Evolutionary conservation across 2,113 vertebrate species (phyloP), one percentile per base, ranked within the genome.

Genomic region (Toxotes chatareus): DNA sequence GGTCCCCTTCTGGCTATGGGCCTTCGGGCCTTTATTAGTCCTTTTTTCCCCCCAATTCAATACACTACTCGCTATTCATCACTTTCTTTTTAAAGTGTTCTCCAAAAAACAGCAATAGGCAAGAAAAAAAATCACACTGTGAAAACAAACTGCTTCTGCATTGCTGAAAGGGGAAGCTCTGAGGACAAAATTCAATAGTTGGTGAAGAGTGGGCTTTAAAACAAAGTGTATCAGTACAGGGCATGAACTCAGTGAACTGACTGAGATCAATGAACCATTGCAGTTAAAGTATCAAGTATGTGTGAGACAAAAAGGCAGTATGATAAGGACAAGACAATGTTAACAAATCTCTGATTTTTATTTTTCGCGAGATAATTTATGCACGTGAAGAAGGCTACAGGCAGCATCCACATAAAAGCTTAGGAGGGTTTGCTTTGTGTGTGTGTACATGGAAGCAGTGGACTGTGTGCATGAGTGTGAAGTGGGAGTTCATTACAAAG

Each of bases 171-270:
- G 7, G 7, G 11, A 55, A 63, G 2, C 23, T 49, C 4, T 31
- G 46, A 62, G 65, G 42, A 67, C 46, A 74, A 59, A 73, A 69
- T 60, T 23, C 8, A 73, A 34, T 47, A 10, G 51, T 56, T 66
- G 42, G 55, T 47, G 27, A 49, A 10, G 4, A 14, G 46, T 59
- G n/a, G 7, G 7, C 31, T 71, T 76, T 34, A 59, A 73, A 60
- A 63, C 23, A 46, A 59, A 61, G 49, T 42, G 19, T 7, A 12
- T 60, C 36, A 74, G 44, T 49, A 34, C 51, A 32, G 9, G n/a
- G 56, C n/a, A 76, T 59, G 66, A 80, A 88, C 64, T 69, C 31
- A 4, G 4, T 65, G 47, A 80, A 34, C 70, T 68, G n/a, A 66
- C 6, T 68, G 40, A 66, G 51, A 71, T 5, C 23, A 27, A 56